Base-by-base conservation (phyloP, 1,140 invertebrate species). In the Drosophila willistoni region DNA sequence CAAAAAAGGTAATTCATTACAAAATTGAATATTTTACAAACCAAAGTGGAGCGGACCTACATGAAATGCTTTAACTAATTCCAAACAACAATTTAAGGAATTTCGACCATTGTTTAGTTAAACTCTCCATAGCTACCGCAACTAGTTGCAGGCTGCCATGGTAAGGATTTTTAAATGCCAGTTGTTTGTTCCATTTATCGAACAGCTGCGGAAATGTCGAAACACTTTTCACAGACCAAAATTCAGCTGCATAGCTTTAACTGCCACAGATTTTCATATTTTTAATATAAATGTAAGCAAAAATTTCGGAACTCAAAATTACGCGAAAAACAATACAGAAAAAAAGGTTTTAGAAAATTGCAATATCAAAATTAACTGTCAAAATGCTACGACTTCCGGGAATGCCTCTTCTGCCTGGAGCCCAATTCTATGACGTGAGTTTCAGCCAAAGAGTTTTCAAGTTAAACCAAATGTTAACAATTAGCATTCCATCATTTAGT, bases 361-460 rank as follows among this genome's bases (percentile, higher is more conserved):
- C 5, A 33, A 22, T 36, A 10, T 22, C 29, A 12, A 70, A 86
- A 71, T 65, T 68, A 3, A 34, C 42, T 12, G 44, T 73, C 6
- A 69, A 12, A 36, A 91, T 91, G 90, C 59, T 91, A 56, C 69
- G 91, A 19, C 61, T 92, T 22, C 91, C 91, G 1, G 91, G 91
- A 68, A 91, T 92, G 90, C 91, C 91, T 7, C 64, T 91, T 47
- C 73, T 92, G 44, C 91, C 91, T 39, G 91, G 91, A 19, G 79
- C 91, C 1, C 81, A 84, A 22, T 91, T 91, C 59, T 77, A 90
- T 60, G 90, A 92, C 54, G 91, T 92, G 62, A 91, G 90, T 91
- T 51, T 3, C 6, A 3, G 3, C 5, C 1, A 7, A 47, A 51
- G 1, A 33, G 4, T 7, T 10, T 7, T 4, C 9, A 2, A 2